Conservation (phyloP, 2,113 vertebrate species). For the Chauna torquata region DNA sequence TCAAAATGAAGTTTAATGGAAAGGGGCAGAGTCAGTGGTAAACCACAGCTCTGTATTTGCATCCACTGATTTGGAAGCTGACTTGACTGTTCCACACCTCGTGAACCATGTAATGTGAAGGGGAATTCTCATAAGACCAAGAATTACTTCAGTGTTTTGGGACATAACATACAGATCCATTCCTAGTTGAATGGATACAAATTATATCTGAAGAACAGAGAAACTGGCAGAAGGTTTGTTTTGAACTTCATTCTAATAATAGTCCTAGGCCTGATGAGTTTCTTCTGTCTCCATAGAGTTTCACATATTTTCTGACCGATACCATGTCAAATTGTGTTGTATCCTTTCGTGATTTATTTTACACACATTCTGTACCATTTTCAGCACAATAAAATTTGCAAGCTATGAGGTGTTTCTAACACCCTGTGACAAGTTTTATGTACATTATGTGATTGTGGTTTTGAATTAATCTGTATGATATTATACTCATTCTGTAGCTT, state of each 20-base stretch:
- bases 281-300: neutral
- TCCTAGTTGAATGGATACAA: neutral
- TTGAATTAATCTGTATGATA: neutral
- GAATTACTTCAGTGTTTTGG: neutral
- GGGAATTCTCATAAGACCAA: neutral
- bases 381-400: neutral
- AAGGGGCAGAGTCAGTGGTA: neutral
- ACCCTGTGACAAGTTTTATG: neutral
- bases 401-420: neutral
- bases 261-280: neutral
- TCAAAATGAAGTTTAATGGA: neutral
- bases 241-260: neutral
- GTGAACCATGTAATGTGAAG: rapidly evolving
- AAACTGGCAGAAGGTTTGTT: neutral
- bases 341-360: neutral
- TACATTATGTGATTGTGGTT: neutral
- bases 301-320: neutral
- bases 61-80: neutral
- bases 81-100: neutral
- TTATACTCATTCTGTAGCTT: neutral
- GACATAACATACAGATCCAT: neutral
- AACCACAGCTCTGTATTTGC: neutral
- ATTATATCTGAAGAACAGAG: neutral
- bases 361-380: neutral
- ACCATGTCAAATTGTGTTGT: neutral